Evolutionary conservation across 2,888 invertebrate species (phyloP).

Genomic region (Dendrolimus pini): DNA sequence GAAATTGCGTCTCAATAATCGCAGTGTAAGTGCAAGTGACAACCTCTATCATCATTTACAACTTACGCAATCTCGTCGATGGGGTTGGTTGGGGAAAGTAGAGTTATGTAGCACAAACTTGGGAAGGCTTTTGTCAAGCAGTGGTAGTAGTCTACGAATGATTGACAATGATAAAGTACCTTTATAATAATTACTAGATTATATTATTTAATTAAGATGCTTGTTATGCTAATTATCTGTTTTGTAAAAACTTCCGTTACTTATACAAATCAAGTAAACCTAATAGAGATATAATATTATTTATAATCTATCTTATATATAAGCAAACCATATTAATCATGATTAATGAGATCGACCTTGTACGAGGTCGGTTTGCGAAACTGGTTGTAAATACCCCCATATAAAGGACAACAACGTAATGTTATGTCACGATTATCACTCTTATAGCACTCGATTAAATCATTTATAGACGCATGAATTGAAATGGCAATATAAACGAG

Average conservation of each 20-base stretch:
- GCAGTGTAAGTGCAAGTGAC: too few species aligned
- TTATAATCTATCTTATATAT: background rate
- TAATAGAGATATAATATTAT: background rate
- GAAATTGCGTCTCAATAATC: too few species aligned
- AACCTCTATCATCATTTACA: too few species aligned
- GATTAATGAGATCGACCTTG: background rate
- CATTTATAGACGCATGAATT: background rate
- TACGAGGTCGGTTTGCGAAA: background rate
- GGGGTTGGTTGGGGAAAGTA: too few species aligned
- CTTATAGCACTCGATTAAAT: background rate
- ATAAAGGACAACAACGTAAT: background rate
- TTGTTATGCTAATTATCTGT: background rate
- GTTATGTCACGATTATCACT: background rate
- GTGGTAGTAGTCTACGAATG: too few species aligned
- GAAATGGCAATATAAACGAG: background rate
- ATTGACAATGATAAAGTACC: too few species aligned
- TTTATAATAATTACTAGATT: too few species aligned
- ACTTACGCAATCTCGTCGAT: too few species aligned
- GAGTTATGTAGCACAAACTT: too few species aligned
- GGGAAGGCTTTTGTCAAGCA: too few species aligned
- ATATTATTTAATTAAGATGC: background rate
- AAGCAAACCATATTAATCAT: conserved; percentile 1
- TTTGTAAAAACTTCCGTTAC: background rate
- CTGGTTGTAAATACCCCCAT: background rate
- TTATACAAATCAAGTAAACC: background rate